These are phyloP conservation scores for Microctenopoma lineatum DNA, from an alignment of 2,797 vertebrate genomes.

Conservation along the genomic window DNA sequence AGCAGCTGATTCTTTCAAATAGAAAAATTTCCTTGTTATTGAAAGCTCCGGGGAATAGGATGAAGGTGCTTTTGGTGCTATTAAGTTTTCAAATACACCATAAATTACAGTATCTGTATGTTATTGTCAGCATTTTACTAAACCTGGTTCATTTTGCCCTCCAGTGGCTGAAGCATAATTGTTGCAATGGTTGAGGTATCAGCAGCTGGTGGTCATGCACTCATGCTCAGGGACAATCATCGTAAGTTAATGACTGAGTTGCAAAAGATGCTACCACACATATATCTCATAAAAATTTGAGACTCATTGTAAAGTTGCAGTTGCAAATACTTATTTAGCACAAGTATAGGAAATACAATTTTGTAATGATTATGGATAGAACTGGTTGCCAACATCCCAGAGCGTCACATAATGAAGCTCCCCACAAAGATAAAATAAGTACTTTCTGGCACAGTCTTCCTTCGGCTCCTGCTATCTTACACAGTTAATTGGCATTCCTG, in stretches of 20 bases:
- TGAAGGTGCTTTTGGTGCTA: slow-evolving; percentile 28
- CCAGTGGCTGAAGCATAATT: slow-evolving; percentile 39
- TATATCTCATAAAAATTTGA: not conserved
- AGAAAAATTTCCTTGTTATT: slow-evolving; percentile 11
- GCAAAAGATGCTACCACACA: slow-evolving; percentile 2
- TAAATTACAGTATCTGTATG: slow-evolving; percentile 19
- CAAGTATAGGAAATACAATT: not conserved
- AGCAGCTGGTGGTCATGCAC: slow-evolving; percentile 46
- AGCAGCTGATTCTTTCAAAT: not conserved
- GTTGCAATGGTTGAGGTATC: slow-evolving; percentile 26
- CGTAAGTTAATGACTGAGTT: slow-evolving; percentile 21
- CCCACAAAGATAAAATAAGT: no score
- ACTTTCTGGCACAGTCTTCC: no score
- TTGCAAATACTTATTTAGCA: not conserved
- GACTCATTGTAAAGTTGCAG: not conserved
- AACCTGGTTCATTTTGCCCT: slow-evolving; percentile 52
- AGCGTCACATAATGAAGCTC: no score
- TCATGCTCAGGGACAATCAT: slow-evolving; percentile 40
- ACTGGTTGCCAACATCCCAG: no score
- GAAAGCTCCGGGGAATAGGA: slow-evolving; percentile 24
- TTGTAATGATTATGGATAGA: not conserved
- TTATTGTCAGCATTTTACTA: slow-evolving; percentile 40
- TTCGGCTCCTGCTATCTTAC: no score
- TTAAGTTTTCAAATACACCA: slow-evolving; percentile 34
- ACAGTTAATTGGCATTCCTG: no score